Base-by-base conservation (phyloP, 2,888 invertebrate species). In the Lasioglossum lativentre region DNA sequence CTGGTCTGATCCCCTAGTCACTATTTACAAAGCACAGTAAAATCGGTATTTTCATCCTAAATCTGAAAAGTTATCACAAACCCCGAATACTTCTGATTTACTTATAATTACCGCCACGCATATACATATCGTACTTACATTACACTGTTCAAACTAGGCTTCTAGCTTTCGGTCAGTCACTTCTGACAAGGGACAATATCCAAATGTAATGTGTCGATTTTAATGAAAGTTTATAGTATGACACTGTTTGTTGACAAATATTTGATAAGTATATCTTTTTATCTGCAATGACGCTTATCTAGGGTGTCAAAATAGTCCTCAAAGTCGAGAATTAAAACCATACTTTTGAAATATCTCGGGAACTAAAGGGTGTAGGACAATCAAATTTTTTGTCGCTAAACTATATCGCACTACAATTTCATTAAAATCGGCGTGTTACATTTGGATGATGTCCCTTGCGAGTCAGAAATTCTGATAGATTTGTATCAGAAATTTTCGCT, bases 21-120 rank as follows among this genome's bases (percentile, higher is more conserved):
- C n/a, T 89, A 89, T 87, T 73, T 89, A 85, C 83, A 89, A 56
- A 71, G 59, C 38, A 23, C 42, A 56, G 30, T 70, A 38, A n/a
- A 75, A 47, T 14, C 56, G 45, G n/a, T 66, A 78, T 47, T 30
- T 81, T 59, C 78, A 74, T 45, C 27, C 66, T 42, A 80, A n/a
- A 38, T 38, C 45, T 23, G 70, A 63, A 83, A 80, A 52, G 63
- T 74, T 85, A 85, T 85, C 86, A 86, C 81, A 82, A 82, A 81
- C 27, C 47, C 59, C 77, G 82, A 84, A 77, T 78, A 84, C 34
- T 70, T 34, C 27, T 47, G 19, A 56, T 14, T 40, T 38, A 70
- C 59, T 34, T 42, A 68, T 6, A 74, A 2, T 12, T 74, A 74
- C 10, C n/a, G 68, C 8, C 34, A 38, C 23, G 19, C 30, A 45